These are phyloP conservation scores for Halictus quadricinctus DNA, from an alignment of 2,888 invertebrate genomes.

Conservation along the genomic window DNA sequence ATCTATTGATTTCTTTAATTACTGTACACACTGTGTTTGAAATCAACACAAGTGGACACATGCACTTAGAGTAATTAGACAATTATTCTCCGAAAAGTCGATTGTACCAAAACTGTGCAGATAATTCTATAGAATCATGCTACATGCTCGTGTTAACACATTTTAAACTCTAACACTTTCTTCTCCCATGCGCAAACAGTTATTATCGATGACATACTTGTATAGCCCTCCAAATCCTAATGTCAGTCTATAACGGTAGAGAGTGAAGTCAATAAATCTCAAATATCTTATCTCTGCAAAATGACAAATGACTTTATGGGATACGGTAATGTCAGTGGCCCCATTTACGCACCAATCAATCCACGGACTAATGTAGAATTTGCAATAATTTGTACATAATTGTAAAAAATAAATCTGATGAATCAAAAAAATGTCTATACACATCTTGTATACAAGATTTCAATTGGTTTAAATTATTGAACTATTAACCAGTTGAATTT, in stretches of 20 bases:
- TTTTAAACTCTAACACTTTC: conserved; percentile 25
- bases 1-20: background rate
- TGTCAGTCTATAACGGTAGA: conserved; percentile 85
- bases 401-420: background rate
- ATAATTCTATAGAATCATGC: conserved; percentile 32
- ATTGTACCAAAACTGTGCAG: conserved; percentile 1
- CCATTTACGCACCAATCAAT: conserved; percentile 14
- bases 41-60: conserved; percentile 1
- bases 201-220: conserved; percentile 86
- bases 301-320: conserved; percentile 53
- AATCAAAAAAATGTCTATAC: background rate
- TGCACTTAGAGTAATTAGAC: conserved; percentile 19
- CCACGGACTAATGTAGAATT: background rate
- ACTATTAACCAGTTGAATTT: background rate
- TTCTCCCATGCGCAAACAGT: conserved; percentile 38
- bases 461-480: background rate
- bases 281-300: conserved; percentile 60
- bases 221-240: conserved; percentile 90
- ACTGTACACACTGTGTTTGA: background rate
- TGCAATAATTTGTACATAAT: conserved; percentile 17
- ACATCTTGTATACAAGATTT: background rate
- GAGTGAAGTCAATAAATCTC: conserved; percentile 61
- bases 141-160: conserved; percentile 32
- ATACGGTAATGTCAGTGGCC: conserved; percentile 7
- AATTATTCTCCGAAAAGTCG: background rate